These are phyloP conservation scores for Sebastes steindachneri DNA, from an alignment of 2,797 vertebrate species.

Conservation along the genomic window DNA sequence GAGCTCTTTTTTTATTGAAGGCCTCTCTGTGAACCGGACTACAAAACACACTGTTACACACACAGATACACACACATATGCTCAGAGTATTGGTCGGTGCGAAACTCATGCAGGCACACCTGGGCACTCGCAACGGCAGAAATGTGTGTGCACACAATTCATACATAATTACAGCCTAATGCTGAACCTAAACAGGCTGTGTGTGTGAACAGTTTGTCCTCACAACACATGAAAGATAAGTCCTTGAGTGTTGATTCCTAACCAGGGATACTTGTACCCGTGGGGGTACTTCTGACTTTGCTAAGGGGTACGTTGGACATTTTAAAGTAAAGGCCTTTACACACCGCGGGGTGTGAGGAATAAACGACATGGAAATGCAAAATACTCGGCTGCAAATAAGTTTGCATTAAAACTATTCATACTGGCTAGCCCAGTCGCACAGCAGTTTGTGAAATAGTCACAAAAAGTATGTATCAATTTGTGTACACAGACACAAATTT, in stretches of 20 bases:
- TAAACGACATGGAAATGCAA: no score
- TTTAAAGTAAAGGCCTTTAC: background rate
- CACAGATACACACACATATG: background rate
- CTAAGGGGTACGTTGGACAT: background rate
- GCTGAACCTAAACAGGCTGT: background rate
- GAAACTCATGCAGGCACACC: background rate
- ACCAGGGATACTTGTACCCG: background rate
- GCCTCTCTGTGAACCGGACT: conserved; percentile 61
- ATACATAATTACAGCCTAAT: background rate
- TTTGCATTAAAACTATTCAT: no score
- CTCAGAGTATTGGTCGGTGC: background rate
- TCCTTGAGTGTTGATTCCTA: background rate
- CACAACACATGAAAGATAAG: background rate
- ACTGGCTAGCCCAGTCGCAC: no score
- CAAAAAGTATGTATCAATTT: no score
- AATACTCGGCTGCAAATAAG: no score
- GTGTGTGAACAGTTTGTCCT: background rate
- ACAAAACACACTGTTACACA: conserved; percentile 47
- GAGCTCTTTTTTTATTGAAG: conserved; percentile 29
- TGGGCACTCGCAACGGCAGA: background rate
- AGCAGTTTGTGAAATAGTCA: no score
- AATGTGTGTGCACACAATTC: background rate
- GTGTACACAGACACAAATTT: no score
- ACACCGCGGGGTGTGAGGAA: no score
- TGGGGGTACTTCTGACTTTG: background rate